These are phyloP conservation scores for Echinometra lucunter DNA, from an alignment of 53 echinoderm and acorn worm genomes.

Conservation along the genomic window DNA sequence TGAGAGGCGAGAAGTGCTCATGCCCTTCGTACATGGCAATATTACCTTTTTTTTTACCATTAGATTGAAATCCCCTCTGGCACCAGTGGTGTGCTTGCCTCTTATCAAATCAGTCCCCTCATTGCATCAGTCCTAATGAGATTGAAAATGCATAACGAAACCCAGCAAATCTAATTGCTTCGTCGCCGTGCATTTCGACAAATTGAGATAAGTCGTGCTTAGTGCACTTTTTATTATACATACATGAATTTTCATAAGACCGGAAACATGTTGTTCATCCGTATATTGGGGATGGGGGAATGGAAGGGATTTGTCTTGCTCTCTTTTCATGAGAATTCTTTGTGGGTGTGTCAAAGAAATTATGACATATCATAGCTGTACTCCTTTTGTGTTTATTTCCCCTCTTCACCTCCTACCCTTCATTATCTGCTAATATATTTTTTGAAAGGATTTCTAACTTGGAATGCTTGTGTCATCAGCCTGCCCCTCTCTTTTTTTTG, in stretches of 20 bases:
- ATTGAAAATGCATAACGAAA: conserved; percentile 22
- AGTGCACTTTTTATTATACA: conserved; percentile 13
- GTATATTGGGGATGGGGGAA: not conserved
- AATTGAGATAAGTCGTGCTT: not conserved
- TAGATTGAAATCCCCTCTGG: not conserved
- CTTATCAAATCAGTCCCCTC: not conserved
- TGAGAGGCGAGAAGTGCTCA: not conserved
- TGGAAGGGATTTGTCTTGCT: too few relatives aligned
- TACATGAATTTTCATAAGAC: not conserved
- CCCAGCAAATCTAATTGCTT: conserved; percentile 5
- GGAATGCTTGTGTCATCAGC: too few relatives aligned
- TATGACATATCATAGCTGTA: not conserved
- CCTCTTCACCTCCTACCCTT: not conserved
- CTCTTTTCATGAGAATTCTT: too few relatives aligned
- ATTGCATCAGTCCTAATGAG: conserved; percentile 4
- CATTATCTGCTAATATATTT: not conserved
- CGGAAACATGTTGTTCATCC: not conserved
- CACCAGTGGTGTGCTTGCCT: not conserved
- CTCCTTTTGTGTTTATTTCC: not conserved
- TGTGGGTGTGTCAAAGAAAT: not conserved
- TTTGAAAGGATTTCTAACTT: not conserved
- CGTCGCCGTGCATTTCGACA: not conserved
- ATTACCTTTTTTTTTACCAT: not conserved
- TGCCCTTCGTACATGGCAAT: not conserved
- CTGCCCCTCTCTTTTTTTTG: too few relatives aligned